Percentiles rank a stretch among this genome's conserved stretches.
Evolutionary conservation across 2,113 vertebrate genomes (phyloP).

Genomic region (Ardeotis arabs): DNA sequence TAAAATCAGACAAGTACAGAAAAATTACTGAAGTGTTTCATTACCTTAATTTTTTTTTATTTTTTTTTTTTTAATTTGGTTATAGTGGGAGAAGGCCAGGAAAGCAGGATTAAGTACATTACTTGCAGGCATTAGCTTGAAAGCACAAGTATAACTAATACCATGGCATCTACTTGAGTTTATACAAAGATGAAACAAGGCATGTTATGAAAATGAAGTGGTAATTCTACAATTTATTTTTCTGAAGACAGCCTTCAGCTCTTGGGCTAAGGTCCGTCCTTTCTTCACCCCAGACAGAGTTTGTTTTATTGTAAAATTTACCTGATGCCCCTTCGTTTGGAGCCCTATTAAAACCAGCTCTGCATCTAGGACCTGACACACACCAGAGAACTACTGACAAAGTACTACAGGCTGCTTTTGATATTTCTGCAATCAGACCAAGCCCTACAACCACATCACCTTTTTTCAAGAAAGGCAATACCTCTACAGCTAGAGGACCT

Average conservation of each 20-base stretch:
- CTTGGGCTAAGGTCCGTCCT: not conserved
- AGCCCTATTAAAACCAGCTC: not conserved
- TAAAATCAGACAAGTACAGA: not conserved
- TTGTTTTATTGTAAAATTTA: not conserved
- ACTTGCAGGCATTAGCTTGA: not conserved
- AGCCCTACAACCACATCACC: accelerated
- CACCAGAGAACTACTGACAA: not conserved
- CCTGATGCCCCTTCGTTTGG: not conserved
- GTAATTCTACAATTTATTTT: not conserved
- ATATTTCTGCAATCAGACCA: not conserved
- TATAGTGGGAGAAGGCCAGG: not conserved
- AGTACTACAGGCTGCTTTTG: not conserved
- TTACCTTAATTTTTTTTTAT: not conserved
- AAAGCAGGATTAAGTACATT: not conserved
- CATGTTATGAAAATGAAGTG: not conserved
- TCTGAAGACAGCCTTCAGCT: not conserved
- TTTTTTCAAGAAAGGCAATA: not conserved
- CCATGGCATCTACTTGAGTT: not conserved
- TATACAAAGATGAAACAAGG: not conserved
- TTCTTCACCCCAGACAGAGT: not conserved
- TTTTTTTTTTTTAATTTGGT: not conserved
- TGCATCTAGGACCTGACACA: not conserved
- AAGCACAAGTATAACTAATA: not conserved
- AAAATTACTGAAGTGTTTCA: not conserved
- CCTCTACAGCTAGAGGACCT: not conserved